Percentiles rank a stretch among this genome's conserved stretches.
These are phyloP conservation scores for Plecturocebus donacophilus DNA, from an alignment of 2,113 vertebrate genomes.

Conservation along the genomic window DNA sequence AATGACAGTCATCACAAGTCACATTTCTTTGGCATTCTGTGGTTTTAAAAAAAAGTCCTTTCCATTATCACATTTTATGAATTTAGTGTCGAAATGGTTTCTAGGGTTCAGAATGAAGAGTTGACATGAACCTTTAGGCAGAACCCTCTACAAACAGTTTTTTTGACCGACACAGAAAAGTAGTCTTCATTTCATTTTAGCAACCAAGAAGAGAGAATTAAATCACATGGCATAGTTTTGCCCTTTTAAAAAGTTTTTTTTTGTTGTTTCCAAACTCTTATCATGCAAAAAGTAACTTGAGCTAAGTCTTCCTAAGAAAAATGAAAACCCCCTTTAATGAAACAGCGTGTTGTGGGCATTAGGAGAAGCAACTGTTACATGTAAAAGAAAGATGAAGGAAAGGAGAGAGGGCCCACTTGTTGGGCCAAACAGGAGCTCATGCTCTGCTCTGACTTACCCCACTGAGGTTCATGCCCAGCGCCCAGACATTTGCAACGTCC, in stretches of 20 bases:
- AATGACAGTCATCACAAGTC: no score
- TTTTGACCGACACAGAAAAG: not conserved
- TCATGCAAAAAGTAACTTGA: not conserved
- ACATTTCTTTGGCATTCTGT: not conserved
- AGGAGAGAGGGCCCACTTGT: not conserved
- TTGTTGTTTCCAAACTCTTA: not conserved
- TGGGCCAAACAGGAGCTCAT: not conserved
- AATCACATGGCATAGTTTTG: not conserved
- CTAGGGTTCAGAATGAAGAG: not conserved
- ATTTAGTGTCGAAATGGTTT: not conserved
- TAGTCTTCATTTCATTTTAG: not conserved
- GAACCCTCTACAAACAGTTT: not conserved
- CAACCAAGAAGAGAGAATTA: not conserved
- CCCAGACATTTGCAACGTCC: rapidly evolving
- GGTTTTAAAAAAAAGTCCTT: not conserved
- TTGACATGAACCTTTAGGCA: not conserved
- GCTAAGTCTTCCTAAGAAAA: not conserved
- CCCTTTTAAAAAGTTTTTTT: not conserved
- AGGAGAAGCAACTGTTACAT: not conserved
- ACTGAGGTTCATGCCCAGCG: rapidly evolving
- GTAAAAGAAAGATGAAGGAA: not conserved
- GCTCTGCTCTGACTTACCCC: not conserved
- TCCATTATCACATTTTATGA: not conserved
- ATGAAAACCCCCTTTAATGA: not conserved
- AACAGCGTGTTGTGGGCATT: not conserved